Percentiles rank a stretch among this genome's conserved stretches.
Conservation (phyloP, 2,113 vertebrate species). For the Hydrochoerus hydrochaeris region DNA sequence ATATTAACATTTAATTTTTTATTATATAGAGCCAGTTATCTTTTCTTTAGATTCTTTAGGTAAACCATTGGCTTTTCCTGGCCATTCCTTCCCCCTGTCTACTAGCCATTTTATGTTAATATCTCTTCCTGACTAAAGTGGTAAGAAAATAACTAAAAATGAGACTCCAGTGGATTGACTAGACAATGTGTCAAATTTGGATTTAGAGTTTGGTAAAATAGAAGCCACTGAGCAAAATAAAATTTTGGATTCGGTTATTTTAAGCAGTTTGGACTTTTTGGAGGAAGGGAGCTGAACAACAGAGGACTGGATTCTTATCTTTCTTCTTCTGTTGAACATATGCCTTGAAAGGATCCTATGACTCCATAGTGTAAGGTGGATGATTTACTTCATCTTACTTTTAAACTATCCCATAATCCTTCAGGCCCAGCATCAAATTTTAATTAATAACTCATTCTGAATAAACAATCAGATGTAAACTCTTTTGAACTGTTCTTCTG, state of each 20-base stretch:
- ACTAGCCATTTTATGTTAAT: slow-evolving; percentile 24
- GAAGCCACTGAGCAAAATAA: slow-evolving; percentile 40
- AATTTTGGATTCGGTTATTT: slow-evolving; percentile 27
- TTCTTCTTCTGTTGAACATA: background rate
- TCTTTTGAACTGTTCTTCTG: slow-evolving; percentile 40
- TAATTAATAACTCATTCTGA: slow-evolving; percentile 43
- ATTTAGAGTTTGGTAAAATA: slow-evolving; percentile 27
- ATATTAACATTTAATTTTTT: slow-evolving; percentile 49
- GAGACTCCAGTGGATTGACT: slow-evolving; percentile 20
- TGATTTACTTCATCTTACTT: background rate
- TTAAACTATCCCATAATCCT: background rate
- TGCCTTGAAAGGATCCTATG: slow-evolving; percentile 1
- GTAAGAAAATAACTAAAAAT: slow-evolving; percentile 57
- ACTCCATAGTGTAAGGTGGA: background rate
- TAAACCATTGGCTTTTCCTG: background rate
- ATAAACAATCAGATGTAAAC: slow-evolving; percentile 48
- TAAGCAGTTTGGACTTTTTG: slow-evolving; percentile 40
- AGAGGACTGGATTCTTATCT: background rate
- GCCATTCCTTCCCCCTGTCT: background rate
- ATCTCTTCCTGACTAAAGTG: slow-evolving; percentile 37
- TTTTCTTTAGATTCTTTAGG: slow-evolving; percentile 31
- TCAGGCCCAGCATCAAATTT: slow-evolving; percentile 15
- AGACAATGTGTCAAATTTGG: background rate
- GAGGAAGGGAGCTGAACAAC: background rate
- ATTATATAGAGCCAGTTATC: background rate